These are phyloP conservation scores for Acanthochromis polyacanthus DNA, from an alignment of 2,113 vertebrate species.

Conservation along the genomic window DNA sequence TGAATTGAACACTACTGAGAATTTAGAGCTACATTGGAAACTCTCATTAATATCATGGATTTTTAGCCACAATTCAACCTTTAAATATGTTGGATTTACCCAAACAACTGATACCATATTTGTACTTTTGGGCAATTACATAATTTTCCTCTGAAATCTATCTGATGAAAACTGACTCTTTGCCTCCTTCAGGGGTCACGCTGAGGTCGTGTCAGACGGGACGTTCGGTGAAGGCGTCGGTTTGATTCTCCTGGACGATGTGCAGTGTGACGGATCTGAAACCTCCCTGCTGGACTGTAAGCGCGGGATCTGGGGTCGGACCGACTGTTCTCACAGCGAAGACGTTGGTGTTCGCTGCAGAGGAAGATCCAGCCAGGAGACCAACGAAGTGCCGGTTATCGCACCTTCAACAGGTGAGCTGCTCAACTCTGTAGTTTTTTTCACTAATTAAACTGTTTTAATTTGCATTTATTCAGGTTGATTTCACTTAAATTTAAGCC, in stretches of 20 bases:
- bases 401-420: constrained; percentile 78
- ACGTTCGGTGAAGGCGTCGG: constrained; percentile 86
- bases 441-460: too few species aligned
- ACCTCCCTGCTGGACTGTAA: constrained; percentile 89
- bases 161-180: neutral
- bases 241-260: constrained; percentile 91
- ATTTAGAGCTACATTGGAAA: too few species aligned
- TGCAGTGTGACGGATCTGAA: constrained; percentile 88
- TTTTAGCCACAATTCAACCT: too few species aligned
- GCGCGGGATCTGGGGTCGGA: constrained; percentile 91
- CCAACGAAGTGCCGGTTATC: constrained; percentile 80
- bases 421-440: too few species aligned
- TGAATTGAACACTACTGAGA: too few species aligned
- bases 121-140: too few species aligned
- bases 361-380: constrained; percentile 62
- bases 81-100: too few species aligned
- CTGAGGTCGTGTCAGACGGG: constrained; percentile 79
- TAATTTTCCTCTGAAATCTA: too few species aligned
- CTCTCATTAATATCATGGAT: too few species aligned
- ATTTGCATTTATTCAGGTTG: too few species aligned
- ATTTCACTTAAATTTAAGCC: too few species aligned
- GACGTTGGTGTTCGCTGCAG: constrained; percentile 89
- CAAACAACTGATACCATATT: too few species aligned
- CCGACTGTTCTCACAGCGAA: constrained; percentile 91
- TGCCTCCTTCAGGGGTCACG: constrained; percentile 75